Evolutionary conservation across 2,888 invertebrate genomes (phyloP), one percentile per base, ranked within the genome.

Genomic region (Ectemnius continuus): DNA sequence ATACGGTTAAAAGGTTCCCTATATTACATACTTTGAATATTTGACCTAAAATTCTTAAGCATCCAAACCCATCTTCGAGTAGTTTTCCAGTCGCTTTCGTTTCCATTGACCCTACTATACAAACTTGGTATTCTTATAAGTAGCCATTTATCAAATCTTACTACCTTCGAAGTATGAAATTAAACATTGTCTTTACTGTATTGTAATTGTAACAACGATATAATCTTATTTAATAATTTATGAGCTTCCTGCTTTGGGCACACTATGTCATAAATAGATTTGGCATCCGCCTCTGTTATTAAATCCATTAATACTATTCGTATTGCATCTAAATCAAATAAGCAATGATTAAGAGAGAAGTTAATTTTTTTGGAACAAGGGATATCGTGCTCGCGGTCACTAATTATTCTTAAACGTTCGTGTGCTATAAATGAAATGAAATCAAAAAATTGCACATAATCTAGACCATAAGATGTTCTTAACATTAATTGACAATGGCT

Each of bases 401-500:
- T 83, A 59, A 94, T 74, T 85, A 92, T 91, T 26, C 89, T 81
- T 48, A 95, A 87, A 85, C 96, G 93, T 88, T 93, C 93, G 70
- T 92, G 88, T 48, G 92, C 92, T 86, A 97, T 94, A 86, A 93
- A 93, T 80, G 91, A 91, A 65, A 97, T 86, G 85, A 96, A 94
- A 69, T 93, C 92, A 63, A 94, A 92, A 91, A 97, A 97, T 78
- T 93, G 93, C 80, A 91, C 86, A 89, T 94, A 95, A 91, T 97
- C 93, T 91, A 97, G 94, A 62, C 97, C 97, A 92, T 95, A 95
- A 23, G 94, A 93, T 14, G 95, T 94, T 89, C 94, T 94, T 52
- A 97, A 91, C 92, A 97, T 94, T 1, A 94, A 87, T 91, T 98
- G 98, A 89, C 97, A 97, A 84, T 97, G 95, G 26, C 93, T 92